phyloP scores from a whole-genome alignment of 2,888 invertebrate species.

The Conchocele bisecta region DNA sequence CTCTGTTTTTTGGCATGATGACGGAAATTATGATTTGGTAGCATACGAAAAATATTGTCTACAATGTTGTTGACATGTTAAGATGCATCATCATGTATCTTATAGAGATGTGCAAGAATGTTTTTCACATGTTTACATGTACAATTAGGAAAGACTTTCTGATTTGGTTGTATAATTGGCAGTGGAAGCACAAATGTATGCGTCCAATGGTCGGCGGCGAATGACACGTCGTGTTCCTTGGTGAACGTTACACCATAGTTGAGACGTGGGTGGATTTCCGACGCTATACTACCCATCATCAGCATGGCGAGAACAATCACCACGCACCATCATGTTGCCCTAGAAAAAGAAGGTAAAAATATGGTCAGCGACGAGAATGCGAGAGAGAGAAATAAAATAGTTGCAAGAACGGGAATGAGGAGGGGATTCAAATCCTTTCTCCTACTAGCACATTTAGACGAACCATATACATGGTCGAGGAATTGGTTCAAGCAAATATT shows the following conservation, averaged over 20 bases:
- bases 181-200: constrained; percentile 11
- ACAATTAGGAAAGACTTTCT: no score
- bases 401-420: background rate
- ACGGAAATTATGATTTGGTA: background rate
- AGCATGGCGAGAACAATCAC: background rate
- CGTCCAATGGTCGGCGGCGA: constrained; percentile 4
- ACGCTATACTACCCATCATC: background rate
- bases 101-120: background rate
- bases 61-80: background rate
- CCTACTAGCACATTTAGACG: no score
- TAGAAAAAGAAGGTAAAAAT: no score
- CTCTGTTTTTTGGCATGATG: background rate
- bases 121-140: background rate
- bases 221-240: background rate
- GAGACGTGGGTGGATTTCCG: background rate
- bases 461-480: no score
- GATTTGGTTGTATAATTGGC: background rate
- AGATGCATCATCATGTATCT: background rate
- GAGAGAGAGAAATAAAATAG: background rate
- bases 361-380: background rate
- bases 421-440: background rate
- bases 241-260: constrained; percentile 12
- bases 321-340: no score
- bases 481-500: no score
- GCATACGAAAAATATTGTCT: background rate